Percentiles rank a stretch among this genome's conserved stretches.
phyloP scores from a whole-genome alignment of 2,113 vertebrate species.

The Columba livia region DNA sequence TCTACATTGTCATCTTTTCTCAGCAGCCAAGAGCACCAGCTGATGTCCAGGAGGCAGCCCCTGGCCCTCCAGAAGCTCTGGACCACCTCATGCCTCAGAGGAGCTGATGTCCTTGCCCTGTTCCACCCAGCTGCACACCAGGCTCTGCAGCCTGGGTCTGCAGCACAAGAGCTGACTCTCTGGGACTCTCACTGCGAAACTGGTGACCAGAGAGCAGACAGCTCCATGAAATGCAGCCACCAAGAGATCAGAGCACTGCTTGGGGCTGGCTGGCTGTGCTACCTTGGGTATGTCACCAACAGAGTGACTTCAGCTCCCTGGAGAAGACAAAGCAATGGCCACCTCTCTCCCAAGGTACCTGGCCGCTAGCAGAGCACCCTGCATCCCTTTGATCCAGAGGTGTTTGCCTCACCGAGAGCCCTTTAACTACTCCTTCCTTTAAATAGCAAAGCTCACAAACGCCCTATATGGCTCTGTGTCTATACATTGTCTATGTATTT shows the following conservation, averaged over 20 bases:
- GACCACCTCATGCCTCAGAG: fast-evolving
- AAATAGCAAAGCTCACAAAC: constrained; percentile 56
- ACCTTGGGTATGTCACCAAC: neutral
- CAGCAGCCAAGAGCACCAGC: neutral
- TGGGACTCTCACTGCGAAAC: neutral
- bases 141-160: neutral
- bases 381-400: constrained; percentile 45
- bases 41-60: neutral
- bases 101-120: neutral
- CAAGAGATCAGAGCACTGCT: neutral
- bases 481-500: constrained; percentile 49
- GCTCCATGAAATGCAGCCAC: neutral
- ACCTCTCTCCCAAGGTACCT: neutral
- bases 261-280: fast-evolving
- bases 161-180: neutral
- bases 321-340: neutral
- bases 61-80: neutral
- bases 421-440: constrained; percentile 30
- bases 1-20: neutral
- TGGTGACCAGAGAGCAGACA: neutral
- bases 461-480: neutral
- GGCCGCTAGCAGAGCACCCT: neutral
- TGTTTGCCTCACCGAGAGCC: neutral
- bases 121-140: neutral
- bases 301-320: neutral